phyloP scores from a whole-genome alignment of 2,888 invertebrate genomes.

The Julus scanicus region DNA sequence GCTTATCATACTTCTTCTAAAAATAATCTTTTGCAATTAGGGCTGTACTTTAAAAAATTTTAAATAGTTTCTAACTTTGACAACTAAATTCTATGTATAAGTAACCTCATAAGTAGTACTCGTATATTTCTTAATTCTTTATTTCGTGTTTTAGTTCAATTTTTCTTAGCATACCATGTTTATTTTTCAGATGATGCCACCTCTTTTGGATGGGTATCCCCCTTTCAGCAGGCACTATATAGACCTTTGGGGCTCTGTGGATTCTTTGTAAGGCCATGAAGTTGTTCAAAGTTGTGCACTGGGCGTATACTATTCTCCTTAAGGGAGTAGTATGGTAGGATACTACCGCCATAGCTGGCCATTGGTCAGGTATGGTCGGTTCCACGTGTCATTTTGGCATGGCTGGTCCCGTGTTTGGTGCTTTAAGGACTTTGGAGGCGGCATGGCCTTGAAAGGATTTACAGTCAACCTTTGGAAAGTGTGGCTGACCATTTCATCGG shows the following conservation, averaged over 20 bases:
- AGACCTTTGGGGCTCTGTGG: neutral
- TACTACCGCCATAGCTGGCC: neutral
- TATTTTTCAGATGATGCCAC: neutral
- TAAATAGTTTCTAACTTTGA: no score
- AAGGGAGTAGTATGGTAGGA: neutral
- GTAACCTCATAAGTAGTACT: no score
- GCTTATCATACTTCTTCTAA: no score
- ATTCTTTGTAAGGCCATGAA: neutral
- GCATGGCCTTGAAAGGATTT: neutral
- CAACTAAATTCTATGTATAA: no score
- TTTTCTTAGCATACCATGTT: neutral
- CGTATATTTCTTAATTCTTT: neutral
- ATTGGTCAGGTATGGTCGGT: neutral
- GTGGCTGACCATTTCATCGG: neutral
- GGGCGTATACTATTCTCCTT: neutral
- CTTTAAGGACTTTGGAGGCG: neutral
- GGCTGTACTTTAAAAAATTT: no score
- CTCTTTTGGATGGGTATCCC: neutral
- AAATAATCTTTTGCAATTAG: no score
- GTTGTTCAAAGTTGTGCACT: neutral
- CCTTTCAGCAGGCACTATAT: neutral
- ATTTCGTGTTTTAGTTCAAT: neutral
- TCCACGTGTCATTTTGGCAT: neutral
- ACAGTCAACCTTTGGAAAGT: neutral
- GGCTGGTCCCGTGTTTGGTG: neutral